Evolutionary conservation across 2,797 vertebrate species (phyloP).

Genomic region (Xerus rutilus): DNA sequence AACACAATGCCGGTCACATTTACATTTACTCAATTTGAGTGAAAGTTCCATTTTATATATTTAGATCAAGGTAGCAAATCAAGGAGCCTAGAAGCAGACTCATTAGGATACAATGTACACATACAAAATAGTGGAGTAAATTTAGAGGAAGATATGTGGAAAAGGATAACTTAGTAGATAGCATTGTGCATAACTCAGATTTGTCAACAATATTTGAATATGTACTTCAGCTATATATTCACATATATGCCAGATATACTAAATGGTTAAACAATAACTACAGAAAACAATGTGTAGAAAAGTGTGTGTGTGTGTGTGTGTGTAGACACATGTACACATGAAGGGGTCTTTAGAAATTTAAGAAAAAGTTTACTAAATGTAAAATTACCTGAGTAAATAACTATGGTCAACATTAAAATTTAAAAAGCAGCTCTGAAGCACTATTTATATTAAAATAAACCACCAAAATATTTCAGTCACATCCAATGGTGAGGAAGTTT

Average conservation of each 20-base stretch:
- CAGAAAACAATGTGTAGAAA: not conserved
- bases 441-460: conserved; percentile 17
- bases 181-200: not conserved
- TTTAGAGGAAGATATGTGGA: not conserved
- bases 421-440: not conserved
- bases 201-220: conserved; percentile 4
- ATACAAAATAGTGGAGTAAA: not conserved
- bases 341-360: not conserved
- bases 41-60: not conserved
- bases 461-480: not conserved
- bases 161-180: not conserved
- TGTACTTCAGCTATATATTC: not conserved
- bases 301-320: not conserved
- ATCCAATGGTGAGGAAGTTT: not conserved
- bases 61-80: not conserved
- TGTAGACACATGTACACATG: not conserved
- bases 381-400: conserved; percentile 7
- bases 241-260: not conserved
- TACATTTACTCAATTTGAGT: not conserved
- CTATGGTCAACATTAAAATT: conserved; percentile 17
- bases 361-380: not conserved
- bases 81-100: not conserved
- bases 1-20: not conserved
- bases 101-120: not conserved
- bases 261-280: conserved; percentile 5